Evolutionary conservation across 2,888 invertebrate species (phyloP), one percentile per base, ranked within the genome.

Genomic region (Ecdyonurus torrentis): DNA sequence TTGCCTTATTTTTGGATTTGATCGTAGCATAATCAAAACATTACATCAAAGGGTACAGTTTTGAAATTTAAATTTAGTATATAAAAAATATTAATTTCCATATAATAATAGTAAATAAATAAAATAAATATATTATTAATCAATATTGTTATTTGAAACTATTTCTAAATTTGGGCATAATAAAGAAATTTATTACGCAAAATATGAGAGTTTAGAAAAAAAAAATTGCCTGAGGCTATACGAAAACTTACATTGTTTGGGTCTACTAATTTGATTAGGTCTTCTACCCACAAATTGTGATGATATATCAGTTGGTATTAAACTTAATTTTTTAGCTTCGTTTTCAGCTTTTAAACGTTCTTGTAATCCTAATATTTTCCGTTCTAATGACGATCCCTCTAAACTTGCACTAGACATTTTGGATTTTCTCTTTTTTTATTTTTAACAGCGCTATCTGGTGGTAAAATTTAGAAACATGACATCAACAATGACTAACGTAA

Each of bases 311-410:
- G 70, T 66, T 10, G 69, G 67, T 22, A 70, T 66, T 77, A 79
- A 79, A 75, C 80, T 81, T 74, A 79, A 77, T 73, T 78, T 82
- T 74, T 76, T 74, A 70, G 79, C 79, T 77, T 80, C 83, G 77
- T 82, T 83, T 78, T 81, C 84, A 74, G 82, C 84, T 76, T 84
- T 83, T 70, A 92, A 79, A 71, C 87, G 83, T 74, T 87, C 87
- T 77, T 92, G 85, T 76, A 93, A 81, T 73, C 85, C 86, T 77
- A 87, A 83, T 73, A 93, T 82, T 81, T 86, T 90, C 72, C 86
- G 87, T 75, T 86, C 86, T 74, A 86, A 80, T 62, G 3, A n/a
- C 55, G n/a, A n/a, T 22, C 19, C 22, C 7, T 22, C 22, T 55
- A 55, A 20, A 10, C 10, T 10, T 7, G 55, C 55, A 22, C 55